Evolutionary conservation across 2,797 vertebrate species (phyloP).

Genomic region (Pelobates cultripes): DNA sequence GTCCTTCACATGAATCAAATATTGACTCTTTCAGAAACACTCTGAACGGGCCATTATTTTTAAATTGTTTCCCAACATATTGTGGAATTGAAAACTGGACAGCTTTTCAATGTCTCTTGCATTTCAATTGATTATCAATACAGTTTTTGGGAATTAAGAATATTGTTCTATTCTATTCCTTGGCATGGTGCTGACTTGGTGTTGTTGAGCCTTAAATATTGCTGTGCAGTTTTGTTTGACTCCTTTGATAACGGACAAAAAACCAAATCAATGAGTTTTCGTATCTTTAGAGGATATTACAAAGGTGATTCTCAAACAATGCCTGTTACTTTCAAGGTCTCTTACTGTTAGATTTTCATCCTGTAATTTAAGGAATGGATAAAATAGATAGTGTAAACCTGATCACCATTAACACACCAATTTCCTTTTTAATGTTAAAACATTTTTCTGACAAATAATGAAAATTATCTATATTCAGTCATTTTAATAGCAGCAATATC

Average conservation of each 20-base stretch:
- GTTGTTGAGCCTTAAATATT: slow-evolving; percentile 87
- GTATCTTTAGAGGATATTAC: slow-evolving; percentile 68
- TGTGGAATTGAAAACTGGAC: slow-evolving; percentile 94
- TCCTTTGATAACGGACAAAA: slow-evolving; percentile 82
- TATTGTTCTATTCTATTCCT: slow-evolving; percentile 77
- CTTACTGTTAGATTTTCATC: slow-evolving; percentile 16
- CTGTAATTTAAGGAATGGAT: slow-evolving; percentile 25
- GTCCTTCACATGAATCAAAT: slow-evolving; percentile 91
- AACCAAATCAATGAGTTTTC: slow-evolving; percentile 86
- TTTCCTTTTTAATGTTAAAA: not conserved
- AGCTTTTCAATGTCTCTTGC: slow-evolving; percentile 92
- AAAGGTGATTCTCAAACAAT: slow-evolving; percentile 59
- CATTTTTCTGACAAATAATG: no score
- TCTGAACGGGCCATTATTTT: slow-evolving; percentile 93
- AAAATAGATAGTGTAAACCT: not conserved
- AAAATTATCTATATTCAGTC: no score
- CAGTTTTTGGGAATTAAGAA: slow-evolving; percentile 84
- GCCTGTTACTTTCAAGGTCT: slow-evolving; percentile 70
- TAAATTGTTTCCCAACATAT: slow-evolving; percentile 98
- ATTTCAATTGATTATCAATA: slow-evolving; percentile 98
- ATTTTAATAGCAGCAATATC: no score
- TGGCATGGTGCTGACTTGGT: slow-evolving; percentile 68
- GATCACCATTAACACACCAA: not conserved
- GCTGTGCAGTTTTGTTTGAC: slow-evolving; percentile 70
- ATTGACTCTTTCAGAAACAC: slow-evolving; percentile 87